Base-by-base conservation (phyloP, 2,113 vertebrate genomes). In the Calyptomena viridis region DNA sequence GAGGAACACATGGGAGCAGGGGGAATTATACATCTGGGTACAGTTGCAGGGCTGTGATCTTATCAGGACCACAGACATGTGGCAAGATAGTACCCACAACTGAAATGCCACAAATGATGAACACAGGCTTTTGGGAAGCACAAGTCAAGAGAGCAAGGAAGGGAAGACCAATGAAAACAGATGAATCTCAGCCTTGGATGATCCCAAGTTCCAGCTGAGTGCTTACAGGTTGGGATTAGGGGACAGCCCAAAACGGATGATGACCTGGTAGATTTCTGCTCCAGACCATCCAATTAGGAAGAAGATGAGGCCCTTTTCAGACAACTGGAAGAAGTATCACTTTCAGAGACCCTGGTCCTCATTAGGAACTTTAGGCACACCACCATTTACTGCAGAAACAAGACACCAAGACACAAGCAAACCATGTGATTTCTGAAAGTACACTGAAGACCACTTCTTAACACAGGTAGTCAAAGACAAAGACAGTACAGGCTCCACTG, bases 51-150 rank as follows among this genome's bases (percentile, higher is more conserved):
- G 33, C 55, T 81, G 24, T 9, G n/a, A 69, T 56, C 53, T 60
- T 67, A 33, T 0, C 8, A 31, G 53, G 53, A 60, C 68, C 72
- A 67, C 25, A 71, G 42, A 82, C 17, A 28, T 2, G 7, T 3
- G n/a, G 55, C 0, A 1, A 74, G 24, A 47, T 1, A 62, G 63
- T 30, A 27, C 52, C 58, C 19, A n/a, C 35, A 53, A 11, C 46
- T 40, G 67, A 86, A 63, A 68, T 14, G 44, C 62, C 86, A 53
- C 18, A 14, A 31, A 52, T 40, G 12, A 79, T 37, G 25, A 58
- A 31, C 46, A 55, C 0, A 0, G 35, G n/a, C 33, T 80, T 76
- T 55, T 56, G 50, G 58, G 35, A 90, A 90, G 42, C 52, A 85
- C 22, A 39, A 13, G 39, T 33, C 16, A 42, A 52, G 23, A 37